Percentiles rank a stretch among this genome's conserved stretches.
phyloP scores from a whole-genome alignment of 2,113 vertebrate genomes.

The Cercocebus atys region DNA sequence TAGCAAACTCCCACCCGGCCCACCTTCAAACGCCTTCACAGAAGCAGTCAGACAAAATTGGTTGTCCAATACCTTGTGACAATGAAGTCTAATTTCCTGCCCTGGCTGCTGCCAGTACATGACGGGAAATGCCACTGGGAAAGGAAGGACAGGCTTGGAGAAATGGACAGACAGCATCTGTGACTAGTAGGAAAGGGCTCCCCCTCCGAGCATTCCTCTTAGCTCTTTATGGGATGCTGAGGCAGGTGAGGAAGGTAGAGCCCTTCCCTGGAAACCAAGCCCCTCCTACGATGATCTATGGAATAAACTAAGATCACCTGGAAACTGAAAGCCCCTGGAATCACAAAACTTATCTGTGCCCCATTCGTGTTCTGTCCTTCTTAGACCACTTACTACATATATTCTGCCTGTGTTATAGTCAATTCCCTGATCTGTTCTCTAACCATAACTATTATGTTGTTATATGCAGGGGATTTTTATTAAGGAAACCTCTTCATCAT shows the following conservation, averaged over 20 bases:
- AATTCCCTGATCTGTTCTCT: neutral
- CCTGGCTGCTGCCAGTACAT: too few species aligned
- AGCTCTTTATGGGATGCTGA: neutral
- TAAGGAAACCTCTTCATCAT: neutral
- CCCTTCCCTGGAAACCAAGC: neutral
- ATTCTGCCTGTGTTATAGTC: neutral
- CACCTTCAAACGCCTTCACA: neutral
- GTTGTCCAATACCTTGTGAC: accelerated
- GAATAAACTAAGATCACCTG: neutral
- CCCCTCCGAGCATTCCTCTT: neutral
- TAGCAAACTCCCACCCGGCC: neutral
- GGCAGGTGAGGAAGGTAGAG: too few species aligned
- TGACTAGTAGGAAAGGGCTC: neutral
- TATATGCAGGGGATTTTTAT: neutral
- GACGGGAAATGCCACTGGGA: neutral
- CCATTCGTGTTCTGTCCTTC: neutral
- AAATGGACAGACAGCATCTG: neutral
- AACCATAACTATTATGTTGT: neutral
- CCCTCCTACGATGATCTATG: too few species aligned
- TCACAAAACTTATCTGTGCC: neutral
- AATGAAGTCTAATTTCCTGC: neutral
- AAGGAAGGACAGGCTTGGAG: neutral
- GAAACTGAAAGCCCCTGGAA: neutral
- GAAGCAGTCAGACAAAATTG: neutral
- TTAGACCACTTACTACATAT: neutral